Evolutionary conservation across 2,888 invertebrate species (phyloP), one percentile per base, ranked within the genome.

Genomic region (Sepioteuthis lessoniana): DNA sequence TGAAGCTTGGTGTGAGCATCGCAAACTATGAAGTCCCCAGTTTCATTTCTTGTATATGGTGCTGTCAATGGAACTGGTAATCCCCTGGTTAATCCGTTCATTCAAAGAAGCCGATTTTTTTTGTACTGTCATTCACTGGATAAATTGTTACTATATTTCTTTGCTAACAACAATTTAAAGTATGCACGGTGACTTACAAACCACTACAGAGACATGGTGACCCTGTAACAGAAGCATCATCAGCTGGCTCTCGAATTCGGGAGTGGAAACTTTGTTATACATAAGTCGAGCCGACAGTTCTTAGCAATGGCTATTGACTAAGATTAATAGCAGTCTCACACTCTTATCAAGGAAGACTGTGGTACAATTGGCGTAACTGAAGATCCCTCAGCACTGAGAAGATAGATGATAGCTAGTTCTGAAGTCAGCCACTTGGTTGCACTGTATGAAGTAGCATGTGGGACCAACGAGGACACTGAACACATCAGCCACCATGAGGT

Each of bases 281-380:
- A 94, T 91, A 96, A 96, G 90, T 94, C 95, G 28, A 93, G 60
- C 25, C 42, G 94, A 37, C 90, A 93, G 31, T 95, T 95, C 92
- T 95, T 95, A n/a, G 93, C 94, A 91, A 94, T 95, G 93, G 95
- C 95, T 35, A 95, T 95, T 60, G 94, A 95, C 94, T 95, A 95
- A 94, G 95, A 95, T 31, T 95, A 96, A 93, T 95, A 96, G 92
- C 96, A 96, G 90, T 94, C 90, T 90, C 96, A 96, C 95, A 95
- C 94, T 60, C 46, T 95, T 55, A 94, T 95, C 90, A 96, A 96
- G 94, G 95, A 94, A 76, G 95, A 96, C 91, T n/a, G 95, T 31
- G 95, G 95, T 47, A 95, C 95, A 8, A 94, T 96, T 90, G 95
- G 96, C 8, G 3, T 96, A 38, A 95, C 95, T 47, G 95, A 96